Evolutionary conservation across 2,888 invertebrate genomes (phyloP), one percentile per base, ranked within the genome.

Genomic region (Drosophila eohydei): DNA sequence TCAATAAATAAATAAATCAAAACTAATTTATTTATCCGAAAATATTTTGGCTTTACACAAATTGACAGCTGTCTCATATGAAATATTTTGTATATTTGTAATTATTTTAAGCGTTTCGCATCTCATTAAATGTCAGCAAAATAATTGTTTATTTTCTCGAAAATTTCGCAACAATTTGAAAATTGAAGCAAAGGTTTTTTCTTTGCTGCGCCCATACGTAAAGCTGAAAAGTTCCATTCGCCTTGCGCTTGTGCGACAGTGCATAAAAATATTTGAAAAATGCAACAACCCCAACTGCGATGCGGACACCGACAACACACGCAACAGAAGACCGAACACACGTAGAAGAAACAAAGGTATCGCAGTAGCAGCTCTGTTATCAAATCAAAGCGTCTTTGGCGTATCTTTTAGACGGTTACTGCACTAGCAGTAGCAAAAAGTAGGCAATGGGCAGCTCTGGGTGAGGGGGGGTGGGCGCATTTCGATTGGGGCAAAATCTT

Each of bases 211-310:
- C 48, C 66, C 64, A 78, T 48, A 68, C 56, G 72, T 28, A 68
- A 78, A 76, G 62, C 63, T 50, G 44, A 59, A 79, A 64, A 68
- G 65, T 78, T 78, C 50, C 71, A 80, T 67, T 78, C 78, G 70
- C 66, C 51, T 67, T 84, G 88, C 88, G 85, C 51, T 67, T 84
- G 88, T 84, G 85, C 84, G 88, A 70, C 79, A 84, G 84, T 88
- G 84, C 84, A 84, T 84, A 84, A 84, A 88, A 84, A 79, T 79
- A 85, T 84, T 88, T 84, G 64, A 83, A 77, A 85, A 85, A 84
- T 84, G 81, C 76, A 81, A 67, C 60, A 48, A 61, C 65, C 50
- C 62, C 69, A 59, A 58, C 74, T 65, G 56, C 44, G 38, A 14
- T 36, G 34, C 52, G 26, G 51, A 61, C 57, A 52, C 60, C 63